Percentiles rank a stretch among this genome's conserved stretches.
These are phyloP conservation scores for Monodelphis domestica DNA, from an alignment of 2,797 vertebrate species.

Conservation along the genomic window DNA sequence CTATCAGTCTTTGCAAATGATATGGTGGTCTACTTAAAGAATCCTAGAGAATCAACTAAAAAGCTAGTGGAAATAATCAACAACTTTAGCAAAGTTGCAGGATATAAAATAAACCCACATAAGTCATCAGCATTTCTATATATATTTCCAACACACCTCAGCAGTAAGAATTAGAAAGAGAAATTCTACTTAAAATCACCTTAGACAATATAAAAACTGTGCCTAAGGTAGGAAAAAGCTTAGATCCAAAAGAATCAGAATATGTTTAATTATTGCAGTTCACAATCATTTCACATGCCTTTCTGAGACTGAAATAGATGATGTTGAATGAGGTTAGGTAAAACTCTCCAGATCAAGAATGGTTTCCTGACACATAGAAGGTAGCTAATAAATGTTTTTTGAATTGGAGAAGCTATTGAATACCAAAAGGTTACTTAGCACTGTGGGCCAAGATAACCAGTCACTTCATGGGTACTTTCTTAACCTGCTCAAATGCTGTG, in stretches of 20 bases:
- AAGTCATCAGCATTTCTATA: too few species aligned
- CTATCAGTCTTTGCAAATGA: too few species aligned
- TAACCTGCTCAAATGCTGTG: neutral
- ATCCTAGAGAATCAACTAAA: too few species aligned
- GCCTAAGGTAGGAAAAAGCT: neutral
- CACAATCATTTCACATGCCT: neutral
- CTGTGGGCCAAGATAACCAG: neutral
- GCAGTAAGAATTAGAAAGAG: too few species aligned
- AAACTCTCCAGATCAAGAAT: conserved; percentile 36
- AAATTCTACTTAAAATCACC: too few species aligned
- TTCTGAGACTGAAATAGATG: conserved; percentile 33
- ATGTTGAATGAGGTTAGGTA: neutral
- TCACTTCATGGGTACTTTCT: neutral
- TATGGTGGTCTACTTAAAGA: too few species aligned
- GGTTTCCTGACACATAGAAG: neutral
- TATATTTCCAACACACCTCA: too few species aligned
- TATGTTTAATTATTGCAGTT: neutral
- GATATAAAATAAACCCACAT: too few species aligned
- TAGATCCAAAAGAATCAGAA: conserved; percentile 24
- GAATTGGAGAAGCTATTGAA: neutral
- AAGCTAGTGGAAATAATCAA: too few species aligned
- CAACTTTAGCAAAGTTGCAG: too few species aligned
- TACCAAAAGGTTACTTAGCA: neutral
- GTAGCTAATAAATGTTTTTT: neutral
- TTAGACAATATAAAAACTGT: too few species aligned